Base-by-base conservation (phyloP, 2,797 vertebrate species). In the Pterois miles region DNA sequence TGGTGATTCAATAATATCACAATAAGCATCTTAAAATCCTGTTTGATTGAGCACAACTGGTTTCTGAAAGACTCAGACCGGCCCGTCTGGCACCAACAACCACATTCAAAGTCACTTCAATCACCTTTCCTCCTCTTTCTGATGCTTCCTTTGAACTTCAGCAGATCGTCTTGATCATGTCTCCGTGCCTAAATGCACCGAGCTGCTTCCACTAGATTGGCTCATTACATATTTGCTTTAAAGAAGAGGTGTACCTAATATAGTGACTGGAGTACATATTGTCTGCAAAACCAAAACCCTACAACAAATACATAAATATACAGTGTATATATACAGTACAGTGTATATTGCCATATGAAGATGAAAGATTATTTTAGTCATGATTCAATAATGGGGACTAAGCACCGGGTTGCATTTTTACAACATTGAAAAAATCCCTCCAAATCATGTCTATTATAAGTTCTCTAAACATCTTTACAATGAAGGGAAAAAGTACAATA, bases 351-450 rank as follows among this genome's bases (percentile, higher is more conserved):
- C 22, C 22, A 12, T 22, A 13, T 23, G 5, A 6, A 23, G 11
- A 52, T 23, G 22, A 52, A 2, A 57, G 16, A 57, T 31, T 10
- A 1, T 0, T 57, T 4, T 31, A 29, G 27, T 29, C 27, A 57
- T 57, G 54, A 57, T 16, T 20, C 16, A 0, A 0, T 6, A 0
- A 46, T 57, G 54, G 27, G 27, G n/a, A n/a, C n/a, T n/a, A n/a
- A n/a, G n/a, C n/a, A n/a, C n/a, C n/a, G n/a, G n/a, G n/a, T n/a
- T n/a, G n/a, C n/a, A n/a, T 54, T 54, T 1, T 54, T 54, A 7
- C 40, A 54, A 27, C 23, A 29, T 29, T 29, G 25, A 18, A 56
- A 56, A 29, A 56, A 29, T 57, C 27, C 27, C 27, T 18, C 16
- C 16, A 57, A 29, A 31, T 31, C 54, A 57, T 57, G 27, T 31